These are phyloP conservation scores for Tupiocoris notatus DNA, from an alignment of 2,888 invertebrate genomes.

Conservation along the genomic window DNA sequence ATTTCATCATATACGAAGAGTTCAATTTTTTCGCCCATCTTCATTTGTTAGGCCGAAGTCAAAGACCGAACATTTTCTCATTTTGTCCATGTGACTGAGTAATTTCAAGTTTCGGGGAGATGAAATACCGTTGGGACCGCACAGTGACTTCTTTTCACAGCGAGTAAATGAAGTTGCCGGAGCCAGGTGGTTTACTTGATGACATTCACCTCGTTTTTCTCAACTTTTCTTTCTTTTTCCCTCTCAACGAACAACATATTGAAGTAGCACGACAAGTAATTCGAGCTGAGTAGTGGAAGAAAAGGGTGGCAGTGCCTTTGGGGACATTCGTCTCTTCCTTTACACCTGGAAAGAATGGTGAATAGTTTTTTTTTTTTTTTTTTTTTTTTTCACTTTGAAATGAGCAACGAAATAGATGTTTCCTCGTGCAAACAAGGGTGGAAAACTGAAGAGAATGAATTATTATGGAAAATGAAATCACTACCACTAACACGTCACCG, in stretches of 20 bases:
- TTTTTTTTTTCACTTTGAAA: too few species aligned
- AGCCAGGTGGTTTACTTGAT: conserved; percentile 17
- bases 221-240: not conserved
- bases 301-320: not conserved
- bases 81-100: not conserved
- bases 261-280: conserved; percentile 13
- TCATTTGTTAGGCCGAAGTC: too few species aligned
- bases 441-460: too few species aligned
- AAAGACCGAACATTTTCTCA: not conserved
- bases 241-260: not conserved
- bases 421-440: too few species aligned
- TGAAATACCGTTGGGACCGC: not conserved
- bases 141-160: not conserved
- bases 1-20: too few species aligned
- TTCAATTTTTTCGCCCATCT: too few species aligned
- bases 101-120: not conserved
- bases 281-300: conserved; percentile 5
- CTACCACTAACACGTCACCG: too few species aligned
- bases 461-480: too few species aligned
- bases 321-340: not conserved
- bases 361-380: too few species aligned
- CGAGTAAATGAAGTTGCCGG: not conserved
- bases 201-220: conserved; percentile 2
- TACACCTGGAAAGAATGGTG: too few species aligned
- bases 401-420: too few species aligned